Evolutionary conservation across 2,797 vertebrate genomes (phyloP), one percentile per base, ranked within the genome.

Genomic region (Etheostoma nigrum): DNA sequence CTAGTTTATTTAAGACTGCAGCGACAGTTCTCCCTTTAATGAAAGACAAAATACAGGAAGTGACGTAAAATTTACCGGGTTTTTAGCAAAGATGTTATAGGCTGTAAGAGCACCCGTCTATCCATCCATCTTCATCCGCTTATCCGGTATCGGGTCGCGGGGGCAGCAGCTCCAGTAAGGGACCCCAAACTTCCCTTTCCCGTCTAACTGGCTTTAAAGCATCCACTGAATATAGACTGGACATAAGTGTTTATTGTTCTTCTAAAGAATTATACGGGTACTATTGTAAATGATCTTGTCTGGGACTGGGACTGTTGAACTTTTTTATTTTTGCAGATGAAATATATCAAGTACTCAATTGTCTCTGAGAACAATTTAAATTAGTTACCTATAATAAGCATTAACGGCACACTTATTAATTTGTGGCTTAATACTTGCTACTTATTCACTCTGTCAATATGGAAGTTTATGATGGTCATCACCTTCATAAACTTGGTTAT

Each of bases 11-110:
- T 52, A 1, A 36, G 14, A 59, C 3, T 0, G 3, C 1, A 48
- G 2, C 45, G 4, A 3, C 0, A 55, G 14, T 48, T 78, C 1
- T 30, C 1, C 2, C 19, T 51, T 78, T 58, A 57, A 67, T 21
- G 10, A 36, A 19, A 33, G 65, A 40, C 0, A 60, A n/a, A 44
- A 44, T 19, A 87, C 83, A 90, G 92, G 93, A 95, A 94, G 63
- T 87, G 77, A 86, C 86, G 91, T 88, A 67, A 23, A 62, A 57
- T 82, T 79, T 78, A 69, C 78, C 75, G 81, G 82, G 86, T 74
- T 81, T 81, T 71, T 0, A 59, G 68, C 84, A 83, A 88, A 89
- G 88, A 86, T 88, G 19, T 55, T 76, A 40, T 72, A 49, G 51
- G 1, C 33, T 1, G 48, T 44, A 15, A 80, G 78, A 83, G 58